These are phyloP conservation scores for Nomada ferruginata DNA, from an alignment of 2,888 invertebrate species.

Conservation along the genomic window DNA sequence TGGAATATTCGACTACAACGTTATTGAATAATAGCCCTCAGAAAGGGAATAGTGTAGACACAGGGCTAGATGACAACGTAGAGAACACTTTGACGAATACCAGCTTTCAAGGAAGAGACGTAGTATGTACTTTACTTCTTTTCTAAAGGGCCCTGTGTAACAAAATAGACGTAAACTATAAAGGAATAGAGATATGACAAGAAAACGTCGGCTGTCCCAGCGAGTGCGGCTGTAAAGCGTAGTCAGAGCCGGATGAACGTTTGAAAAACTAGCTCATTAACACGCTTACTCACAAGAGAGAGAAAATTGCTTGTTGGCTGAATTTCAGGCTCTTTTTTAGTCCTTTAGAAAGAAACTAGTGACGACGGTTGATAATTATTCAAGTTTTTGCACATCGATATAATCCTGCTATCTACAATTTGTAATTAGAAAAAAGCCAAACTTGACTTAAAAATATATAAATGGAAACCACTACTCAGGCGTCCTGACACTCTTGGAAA, in stretches of 20 bases:
- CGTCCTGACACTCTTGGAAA: neutral
- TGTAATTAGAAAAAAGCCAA: too few species aligned
- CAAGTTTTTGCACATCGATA: constrained; percentile 10
- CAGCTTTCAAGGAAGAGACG: neutral
- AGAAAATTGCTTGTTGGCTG: constrained; percentile 12
- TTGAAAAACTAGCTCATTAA: constrained; percentile 34
- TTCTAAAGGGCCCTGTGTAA: neutral
- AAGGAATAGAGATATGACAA: neutral
- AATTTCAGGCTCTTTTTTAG: constrained; percentile 9
- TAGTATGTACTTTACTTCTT: neutral
- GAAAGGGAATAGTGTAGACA: too few species aligned
- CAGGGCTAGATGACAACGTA: too few species aligned
- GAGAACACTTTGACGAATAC: too few species aligned
- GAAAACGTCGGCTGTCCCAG: neutral
- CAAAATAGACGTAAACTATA: neutral
- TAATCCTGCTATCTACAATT: too few species aligned
- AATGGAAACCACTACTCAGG: neutral
- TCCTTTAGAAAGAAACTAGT: neutral
- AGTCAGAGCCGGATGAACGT: constrained; percentile 14
- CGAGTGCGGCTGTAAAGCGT: constrained; percentile 4
- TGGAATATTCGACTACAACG: too few species aligned
- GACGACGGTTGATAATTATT: constrained; percentile 22
- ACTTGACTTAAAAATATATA: too few species aligned
- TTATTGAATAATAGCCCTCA: too few species aligned
- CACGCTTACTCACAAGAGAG: neutral